A percentile compares a stretch with the other conserved stretches of the same genome.
Evolutionary conservation across 1,140 invertebrate species (phyloP).

Genomic region (Megalonaias nervosa): DNA sequence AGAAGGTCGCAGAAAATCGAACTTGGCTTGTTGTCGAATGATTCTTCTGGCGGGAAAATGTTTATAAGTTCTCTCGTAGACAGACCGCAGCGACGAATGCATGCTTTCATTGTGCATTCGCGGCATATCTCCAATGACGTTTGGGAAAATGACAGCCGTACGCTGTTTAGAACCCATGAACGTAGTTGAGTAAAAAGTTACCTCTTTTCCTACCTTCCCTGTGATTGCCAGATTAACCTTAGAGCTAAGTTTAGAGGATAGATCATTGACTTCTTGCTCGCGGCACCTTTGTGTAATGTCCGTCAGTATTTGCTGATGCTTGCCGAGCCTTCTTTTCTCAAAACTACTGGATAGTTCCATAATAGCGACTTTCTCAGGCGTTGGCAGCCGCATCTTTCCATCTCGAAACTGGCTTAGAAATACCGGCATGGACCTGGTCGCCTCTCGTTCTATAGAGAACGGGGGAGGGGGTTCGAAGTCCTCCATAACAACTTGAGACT

Average conservation of each 20-base stretch:
- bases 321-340: slow-evolving; percentile 49
- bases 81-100: neutral
- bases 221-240: slow-evolving; percentile 25
- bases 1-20: slow-evolving; percentile 20
- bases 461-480: slow-evolving; percentile 32
- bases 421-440: slow-evolving; percentile 28
- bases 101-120: neutral
- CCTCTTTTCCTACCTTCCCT: slow-evolving; percentile 14
- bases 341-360: slow-evolving; percentile 50
- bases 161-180: slow-evolving; percentile 12
- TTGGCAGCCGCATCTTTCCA: slow-evolving; percentile 46
- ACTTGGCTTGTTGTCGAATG: slow-evolving; percentile 37
- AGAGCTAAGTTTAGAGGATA: slow-evolving; percentile 28
- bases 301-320: slow-evolving; percentile 50
- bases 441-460: slow-evolving; percentile 38
- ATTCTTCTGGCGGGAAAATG: slow-evolving; percentile 40
- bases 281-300: slow-evolving; percentile 51
- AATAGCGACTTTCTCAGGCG: slow-evolving; percentile 51
- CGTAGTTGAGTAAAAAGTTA: slow-evolving; percentile 28
- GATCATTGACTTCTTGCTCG: slow-evolving; percentile 46
- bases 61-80: slow-evolving; percentile 43
- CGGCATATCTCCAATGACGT: neutral
- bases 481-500: slow-evolving; percentile 23
- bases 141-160: neutral
- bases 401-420: slow-evolving; percentile 42